These are phyloP conservation scores for Lagorchestes hirsutus DNA, from an alignment of 2,797 vertebrate genomes.

Conservation along the genomic window DNA sequence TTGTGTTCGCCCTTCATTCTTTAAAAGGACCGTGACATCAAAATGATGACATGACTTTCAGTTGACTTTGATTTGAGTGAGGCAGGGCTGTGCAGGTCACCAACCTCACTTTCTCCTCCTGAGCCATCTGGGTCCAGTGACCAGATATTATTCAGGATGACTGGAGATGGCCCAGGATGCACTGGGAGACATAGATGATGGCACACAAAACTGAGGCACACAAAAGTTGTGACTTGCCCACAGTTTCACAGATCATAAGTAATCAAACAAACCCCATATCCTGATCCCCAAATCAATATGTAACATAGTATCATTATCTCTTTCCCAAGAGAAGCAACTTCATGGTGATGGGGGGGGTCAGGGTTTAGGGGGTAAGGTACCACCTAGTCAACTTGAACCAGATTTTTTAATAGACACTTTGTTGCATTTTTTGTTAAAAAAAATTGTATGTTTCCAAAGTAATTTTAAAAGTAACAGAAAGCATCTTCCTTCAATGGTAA, in stretches of 20 bases:
- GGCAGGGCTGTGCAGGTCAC: too few relatives aligned
- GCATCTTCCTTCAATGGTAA: neutral
- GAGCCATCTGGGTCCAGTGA: too few relatives aligned
- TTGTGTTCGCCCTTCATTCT: too few relatives aligned
- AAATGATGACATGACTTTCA: too few relatives aligned
- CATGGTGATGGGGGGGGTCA: neutral
- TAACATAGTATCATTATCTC: neutral
- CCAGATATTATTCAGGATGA: too few relatives aligned
- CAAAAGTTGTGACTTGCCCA: neutral
- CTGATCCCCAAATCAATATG: neutral
- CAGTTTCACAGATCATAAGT: neutral
- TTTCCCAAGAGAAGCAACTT: neutral
- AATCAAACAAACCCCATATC: neutral
- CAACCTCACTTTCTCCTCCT: too few relatives aligned
- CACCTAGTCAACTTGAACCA: neutral
- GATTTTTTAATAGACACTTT: neutral
- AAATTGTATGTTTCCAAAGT: neutral
- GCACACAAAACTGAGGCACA: neutral
- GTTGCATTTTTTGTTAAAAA: neutral
- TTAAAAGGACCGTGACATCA: too few relatives aligned
- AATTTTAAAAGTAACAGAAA: slow-evolving; percentile 3
- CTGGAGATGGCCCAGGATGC: too few relatives aligned
- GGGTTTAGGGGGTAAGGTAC: neutral
- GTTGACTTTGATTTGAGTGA: too few relatives aligned
- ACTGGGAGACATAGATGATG: neutral